Evolutionary conservation across 2,888 invertebrate species (phyloP).

Genomic region (Sturmia bella): DNA sequence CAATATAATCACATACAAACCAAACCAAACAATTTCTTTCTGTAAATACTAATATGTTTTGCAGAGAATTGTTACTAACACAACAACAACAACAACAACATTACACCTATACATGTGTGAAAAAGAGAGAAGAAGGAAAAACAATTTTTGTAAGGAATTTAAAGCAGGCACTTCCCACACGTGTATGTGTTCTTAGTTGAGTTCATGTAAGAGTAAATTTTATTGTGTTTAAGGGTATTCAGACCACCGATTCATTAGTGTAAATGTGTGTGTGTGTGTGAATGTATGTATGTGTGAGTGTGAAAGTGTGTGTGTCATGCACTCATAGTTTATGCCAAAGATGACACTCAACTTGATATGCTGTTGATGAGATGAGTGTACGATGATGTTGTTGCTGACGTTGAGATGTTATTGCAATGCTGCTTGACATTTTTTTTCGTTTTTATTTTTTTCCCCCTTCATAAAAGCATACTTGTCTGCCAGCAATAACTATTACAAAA

Average conservation of each 20-base stretch:
- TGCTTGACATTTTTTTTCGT: constrained; percentile 25
- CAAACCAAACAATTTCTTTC: constrained; percentile 10
- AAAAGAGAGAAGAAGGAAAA: too few relatives aligned
- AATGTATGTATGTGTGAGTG: neutral
- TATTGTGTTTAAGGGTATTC: constrained; percentile 25
- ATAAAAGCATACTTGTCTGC: constrained; percentile 48
- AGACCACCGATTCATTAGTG: constrained; percentile 25
- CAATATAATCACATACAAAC: neutral
- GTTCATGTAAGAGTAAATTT: constrained; percentile 1
- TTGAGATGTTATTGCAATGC: constrained; percentile 53
- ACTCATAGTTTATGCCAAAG: constrained; percentile 50
- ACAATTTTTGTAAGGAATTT: constrained; percentile 11
- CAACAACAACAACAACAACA: neutral
- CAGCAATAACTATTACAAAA: constrained; percentile 44
- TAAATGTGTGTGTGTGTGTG: neutral
- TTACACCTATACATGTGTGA: neutral
- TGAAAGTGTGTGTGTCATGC: neutral
- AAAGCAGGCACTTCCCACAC: neutral
- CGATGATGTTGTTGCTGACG: constrained; percentile 53
- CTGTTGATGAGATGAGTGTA: constrained; percentile 62
- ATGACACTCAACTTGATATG: constrained; percentile 60
- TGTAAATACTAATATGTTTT: neutral
- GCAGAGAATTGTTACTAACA: neutral
- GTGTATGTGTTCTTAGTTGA: neutral
- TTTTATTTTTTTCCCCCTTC: neutral